These are phyloP conservation scores for Mallotus villosus DNA, from an alignment of 2,797 vertebrate species.

Conservation along the genomic window DNA sequence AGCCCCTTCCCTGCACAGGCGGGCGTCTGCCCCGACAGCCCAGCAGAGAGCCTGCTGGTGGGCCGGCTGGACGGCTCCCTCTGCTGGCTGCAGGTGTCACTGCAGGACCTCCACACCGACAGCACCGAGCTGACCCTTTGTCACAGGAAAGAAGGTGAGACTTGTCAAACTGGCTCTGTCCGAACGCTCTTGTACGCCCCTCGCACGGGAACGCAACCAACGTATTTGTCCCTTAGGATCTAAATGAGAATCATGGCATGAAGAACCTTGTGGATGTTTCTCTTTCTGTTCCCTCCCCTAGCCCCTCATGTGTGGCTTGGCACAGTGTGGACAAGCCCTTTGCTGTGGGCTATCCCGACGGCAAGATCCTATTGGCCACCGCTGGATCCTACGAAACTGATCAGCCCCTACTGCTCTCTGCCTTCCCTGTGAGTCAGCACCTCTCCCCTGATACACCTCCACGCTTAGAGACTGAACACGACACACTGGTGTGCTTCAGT, in stretches of 20 bases:
- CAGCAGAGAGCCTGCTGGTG: conserved; percentile 73
- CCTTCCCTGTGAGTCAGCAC: conserved; percentile 72
- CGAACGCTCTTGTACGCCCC: too few relatives aligned
- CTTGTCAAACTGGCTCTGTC: too few relatives aligned
- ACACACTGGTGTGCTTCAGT: not conserved
- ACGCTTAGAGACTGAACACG: not conserved
- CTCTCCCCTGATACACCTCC: not conserved
- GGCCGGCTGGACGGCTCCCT: conserved; percentile 79
- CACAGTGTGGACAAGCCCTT: conserved; percentile 77
- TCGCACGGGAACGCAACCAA: too few relatives aligned
- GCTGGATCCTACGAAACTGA: conserved; percentile 67
- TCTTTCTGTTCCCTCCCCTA: conserved; percentile 30
- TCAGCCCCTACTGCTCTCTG: conserved; percentile 68
- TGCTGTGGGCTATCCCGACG: conserved; percentile 78
- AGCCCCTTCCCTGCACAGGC: conserved; percentile 55
- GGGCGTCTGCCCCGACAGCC: conserved; percentile 42
- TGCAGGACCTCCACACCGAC: conserved; percentile 62
- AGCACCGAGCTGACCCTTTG: conserved; percentile 72
- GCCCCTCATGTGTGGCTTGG: conserved; percentile 78
- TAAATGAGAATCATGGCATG: not conserved
- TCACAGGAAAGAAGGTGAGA: conserved; percentile 73
- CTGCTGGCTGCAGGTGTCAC: conserved; percentile 77
- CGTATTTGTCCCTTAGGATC: not conserved
- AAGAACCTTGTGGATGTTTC: not conserved
- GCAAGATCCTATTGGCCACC: conserved; percentile 74